These are phyloP conservation scores for Protobothrops mucrosquamatus DNA, from an alignment of 2,113 vertebrate genomes.

Conservation along the genomic window DNA sequence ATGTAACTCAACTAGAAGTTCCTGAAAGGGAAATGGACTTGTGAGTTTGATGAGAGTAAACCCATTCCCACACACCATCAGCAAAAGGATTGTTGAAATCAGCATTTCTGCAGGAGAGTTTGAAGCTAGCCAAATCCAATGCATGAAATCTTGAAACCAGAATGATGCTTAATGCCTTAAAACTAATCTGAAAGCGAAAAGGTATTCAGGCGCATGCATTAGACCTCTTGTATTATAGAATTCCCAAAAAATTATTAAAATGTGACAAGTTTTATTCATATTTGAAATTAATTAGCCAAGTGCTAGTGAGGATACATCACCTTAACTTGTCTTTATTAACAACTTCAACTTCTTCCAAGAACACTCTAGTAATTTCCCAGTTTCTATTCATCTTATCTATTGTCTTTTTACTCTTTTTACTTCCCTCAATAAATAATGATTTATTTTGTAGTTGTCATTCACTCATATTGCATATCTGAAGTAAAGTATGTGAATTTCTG, in stretches of 20 bases:
- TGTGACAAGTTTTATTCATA: background rate
- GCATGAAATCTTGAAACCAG: background rate
- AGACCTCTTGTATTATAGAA: background rate
- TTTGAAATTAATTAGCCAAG: background rate
- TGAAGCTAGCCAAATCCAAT: background rate
- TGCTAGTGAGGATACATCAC: background rate
- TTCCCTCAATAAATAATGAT: background rate
- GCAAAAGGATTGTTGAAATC: background rate
- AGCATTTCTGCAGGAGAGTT: background rate
- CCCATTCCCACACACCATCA: conserved; percentile 1
- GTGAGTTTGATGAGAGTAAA: background rate
- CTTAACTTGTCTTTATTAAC: background rate
- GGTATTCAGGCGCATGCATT: background rate
- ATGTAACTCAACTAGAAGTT: background rate
- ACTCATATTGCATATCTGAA: background rate
- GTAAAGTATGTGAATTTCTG: background rate
- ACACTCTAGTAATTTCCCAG: background rate
- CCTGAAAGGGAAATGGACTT: background rate
- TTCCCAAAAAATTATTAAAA: background rate
- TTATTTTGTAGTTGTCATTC: background rate
- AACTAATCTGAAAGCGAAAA: background rate
- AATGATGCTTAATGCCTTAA: background rate
- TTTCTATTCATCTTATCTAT: background rate
- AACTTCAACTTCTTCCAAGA: background rate
- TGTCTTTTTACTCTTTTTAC: background rate